Percentiles rank a stretch among this genome's conserved stretches.
These are phyloP conservation scores for Lycodopsis pacificus DNA, from an alignment of 2,797 vertebrate species.

Conservation along the genomic window DNA sequence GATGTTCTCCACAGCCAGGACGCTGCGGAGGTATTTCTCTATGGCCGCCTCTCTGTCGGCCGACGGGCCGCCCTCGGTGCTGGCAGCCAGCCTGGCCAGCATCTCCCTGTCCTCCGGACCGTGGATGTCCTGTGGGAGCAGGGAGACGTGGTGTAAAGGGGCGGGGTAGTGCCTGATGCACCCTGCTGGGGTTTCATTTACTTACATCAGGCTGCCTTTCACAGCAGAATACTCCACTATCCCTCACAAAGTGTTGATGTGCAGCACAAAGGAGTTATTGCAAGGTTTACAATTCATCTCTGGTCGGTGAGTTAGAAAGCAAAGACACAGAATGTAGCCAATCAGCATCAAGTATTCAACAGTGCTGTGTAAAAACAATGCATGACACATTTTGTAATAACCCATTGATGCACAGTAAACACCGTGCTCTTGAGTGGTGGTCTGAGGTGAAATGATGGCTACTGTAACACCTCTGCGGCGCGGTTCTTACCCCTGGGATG, in stretches of 20 bases:
- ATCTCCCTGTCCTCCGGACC: constrained; percentile 94
- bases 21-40: constrained; percentile 94
- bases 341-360: constrained; percentile 3
- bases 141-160: neutral
- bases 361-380: neutral
- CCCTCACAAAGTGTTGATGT: neutral
- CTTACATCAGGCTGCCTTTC: neutral
- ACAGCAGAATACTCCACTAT: neutral
- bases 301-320: neutral
- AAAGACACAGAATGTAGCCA: neutral
- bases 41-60: constrained; percentile 93
- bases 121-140: constrained; percentile 89
- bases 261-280: neutral
- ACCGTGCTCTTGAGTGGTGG: neutral
- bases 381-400: too few relatives aligned
- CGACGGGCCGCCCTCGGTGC: constrained; percentile 88
- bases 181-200: neutral
- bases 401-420: neutral
- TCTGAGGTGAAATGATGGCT: neutral
- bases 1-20: constrained; percentile 96
- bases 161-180: neutral
- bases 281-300: neutral
- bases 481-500: constrained; percentile 91
- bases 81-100: constrained; percentile 92
- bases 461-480: too few relatives aligned